Percentiles rank a stretch among this genome's conserved stretches.
These are phyloP conservation scores for Chelonus formosanus DNA, from an alignment of 2,888 invertebrate genomes.

Conservation along the genomic window DNA sequence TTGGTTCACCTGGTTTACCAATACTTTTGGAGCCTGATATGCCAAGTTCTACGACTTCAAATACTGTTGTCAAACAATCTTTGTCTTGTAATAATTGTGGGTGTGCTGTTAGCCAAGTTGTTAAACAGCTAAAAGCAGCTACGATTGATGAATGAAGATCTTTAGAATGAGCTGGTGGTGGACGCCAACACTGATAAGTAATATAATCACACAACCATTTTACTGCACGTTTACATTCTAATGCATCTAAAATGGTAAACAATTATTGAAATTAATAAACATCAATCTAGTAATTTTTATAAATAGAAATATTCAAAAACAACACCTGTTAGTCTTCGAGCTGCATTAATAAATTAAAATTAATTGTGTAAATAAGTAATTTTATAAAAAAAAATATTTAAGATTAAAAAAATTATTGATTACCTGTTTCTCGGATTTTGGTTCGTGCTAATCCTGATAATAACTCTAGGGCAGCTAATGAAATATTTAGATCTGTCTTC, in stretches of 20 bases:
- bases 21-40: slow-evolving; percentile 94
- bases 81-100: slow-evolving; percentile 89
- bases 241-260: slow-evolving; percentile 73
- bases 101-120: slow-evolving; percentile 92
- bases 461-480: slow-evolving; percentile 91
- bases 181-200: slow-evolving; percentile 92
- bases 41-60: slow-evolving; percentile 97
- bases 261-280: neutral
- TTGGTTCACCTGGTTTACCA: slow-evolving; percentile 86
- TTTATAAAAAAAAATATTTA: slow-evolving; percentile 7
- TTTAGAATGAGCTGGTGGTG: slow-evolving; percentile 92
- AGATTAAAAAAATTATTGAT: slow-evolving; percentile 29
- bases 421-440: slow-evolving; percentile 89
- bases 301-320: too few species aligned
- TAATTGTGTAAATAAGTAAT: slow-evolving; percentile 26
- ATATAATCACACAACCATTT: slow-evolving; percentile 99
- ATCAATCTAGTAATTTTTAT: too few species aligned
- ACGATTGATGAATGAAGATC: slow-evolving; percentile 95
- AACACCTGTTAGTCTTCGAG: slow-evolving; percentile 68
- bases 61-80: slow-evolving; percentile 89
- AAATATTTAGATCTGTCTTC: slow-evolving; percentile 95
- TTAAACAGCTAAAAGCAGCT: slow-evolving; percentile 89
- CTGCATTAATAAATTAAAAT: slow-evolving; percentile 60
- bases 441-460: slow-evolving; percentile 89
- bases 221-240: slow-evolving; percentile 91